Percentiles rank a stretch among this genome's conserved stretches.
Conservation (phyloP, 2,113 vertebrate genomes). For the Xiphophorus hellerii region DNA sequence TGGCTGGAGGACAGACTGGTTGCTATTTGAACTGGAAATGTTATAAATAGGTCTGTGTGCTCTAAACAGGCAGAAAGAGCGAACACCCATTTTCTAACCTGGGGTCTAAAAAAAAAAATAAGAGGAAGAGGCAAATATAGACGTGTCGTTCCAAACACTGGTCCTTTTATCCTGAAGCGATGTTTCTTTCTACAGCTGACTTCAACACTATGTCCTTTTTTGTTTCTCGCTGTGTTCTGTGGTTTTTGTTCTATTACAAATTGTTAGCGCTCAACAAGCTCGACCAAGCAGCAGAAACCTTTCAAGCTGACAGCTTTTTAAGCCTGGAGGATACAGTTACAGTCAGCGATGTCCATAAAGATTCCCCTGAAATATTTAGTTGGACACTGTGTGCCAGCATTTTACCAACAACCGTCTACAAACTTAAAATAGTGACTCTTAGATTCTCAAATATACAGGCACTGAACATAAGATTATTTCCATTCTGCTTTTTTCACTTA, state of each 20-base stretch:
- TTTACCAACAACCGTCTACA: too few species aligned
- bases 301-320: background rate
- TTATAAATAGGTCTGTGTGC: conserved; percentile 70
- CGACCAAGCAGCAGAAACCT: too few species aligned
- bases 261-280: background rate
- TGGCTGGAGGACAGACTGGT: conserved; percentile 52
- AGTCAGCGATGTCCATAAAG: too few species aligned
- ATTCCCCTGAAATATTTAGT: too few species aligned
- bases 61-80: conserved; percentile 47
- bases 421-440: too few species aligned
- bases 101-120: conserved; percentile 56
- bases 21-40: conserved; percentile 67
- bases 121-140: conserved; percentile 12
- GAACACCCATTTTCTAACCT: conserved; percentile 43
- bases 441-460: too few species aligned
- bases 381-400: too few species aligned
- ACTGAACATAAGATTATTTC: too few species aligned
- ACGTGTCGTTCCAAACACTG: conserved; percentile 32
- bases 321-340: background rate
- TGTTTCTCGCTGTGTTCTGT: background rate
- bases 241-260: background rate
- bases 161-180: conserved; percentile 40
- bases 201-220: background rate
- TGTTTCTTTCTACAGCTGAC: background rate
- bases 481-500: too few species aligned